phyloP scores from a whole-genome alignment of 2,888 invertebrate genomes.

The Trissoscelio sp. region DNA sequence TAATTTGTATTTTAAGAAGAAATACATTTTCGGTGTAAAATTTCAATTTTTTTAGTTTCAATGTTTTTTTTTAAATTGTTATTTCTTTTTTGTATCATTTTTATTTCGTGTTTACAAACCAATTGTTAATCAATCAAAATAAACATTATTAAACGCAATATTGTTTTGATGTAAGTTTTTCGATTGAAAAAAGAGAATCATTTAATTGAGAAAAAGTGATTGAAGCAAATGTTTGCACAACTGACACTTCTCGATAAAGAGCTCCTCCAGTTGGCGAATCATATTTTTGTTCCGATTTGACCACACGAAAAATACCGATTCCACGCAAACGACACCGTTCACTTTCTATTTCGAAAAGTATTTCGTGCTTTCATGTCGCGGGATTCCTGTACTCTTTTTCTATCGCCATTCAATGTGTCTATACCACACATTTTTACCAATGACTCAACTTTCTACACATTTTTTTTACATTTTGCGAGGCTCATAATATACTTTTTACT shows the following conservation, averaged over 20 bases:
- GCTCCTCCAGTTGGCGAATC: not conserved
- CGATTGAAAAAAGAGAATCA: not conserved
- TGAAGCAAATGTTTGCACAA: constrained; percentile 15
- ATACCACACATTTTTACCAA: constrained; percentile 39
- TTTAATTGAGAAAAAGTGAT: not conserved
- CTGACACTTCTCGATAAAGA: constrained; percentile 1
- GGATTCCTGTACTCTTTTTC: constrained; percentile 35
- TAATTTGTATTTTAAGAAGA: no score
- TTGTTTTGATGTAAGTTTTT: not conserved
- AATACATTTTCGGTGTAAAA: no score
- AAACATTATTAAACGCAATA: no score
- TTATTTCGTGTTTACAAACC: no score
- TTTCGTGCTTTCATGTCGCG: constrained; percentile 35
- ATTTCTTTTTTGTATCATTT: no score
- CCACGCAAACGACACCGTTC: not conserved
- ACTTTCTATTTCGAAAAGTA: constrained; percentile 50
- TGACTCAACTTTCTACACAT: constrained; percentile 42
- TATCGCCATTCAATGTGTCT: constrained; percentile 17
- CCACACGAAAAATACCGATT: constrained; percentile 18
- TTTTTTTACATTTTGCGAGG: not conserved
- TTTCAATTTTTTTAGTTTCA: no score
- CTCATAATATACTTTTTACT: not conserved
- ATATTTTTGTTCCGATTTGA: constrained; percentile 3
- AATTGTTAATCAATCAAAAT: no score
- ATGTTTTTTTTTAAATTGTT: no score